phyloP scores from a whole-genome alignment of 1,140 invertebrate genomes.

The Arctopsyche grandis region DNA sequence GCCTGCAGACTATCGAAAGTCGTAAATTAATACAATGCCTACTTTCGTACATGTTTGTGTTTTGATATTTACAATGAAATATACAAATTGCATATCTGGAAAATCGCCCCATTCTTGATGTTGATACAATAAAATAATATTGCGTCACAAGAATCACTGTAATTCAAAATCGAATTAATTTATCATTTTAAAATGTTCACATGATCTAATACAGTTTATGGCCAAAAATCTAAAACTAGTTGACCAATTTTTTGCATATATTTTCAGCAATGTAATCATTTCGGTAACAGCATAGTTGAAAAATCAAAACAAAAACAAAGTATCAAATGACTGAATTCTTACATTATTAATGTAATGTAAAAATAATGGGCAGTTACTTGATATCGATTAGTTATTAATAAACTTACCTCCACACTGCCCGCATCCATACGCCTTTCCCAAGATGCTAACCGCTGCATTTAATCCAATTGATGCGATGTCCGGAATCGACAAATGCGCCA shows the following conservation, averaged over 20 bases:
- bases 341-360: not conserved
- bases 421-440: constrained; percentile 71
- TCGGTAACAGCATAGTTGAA: too few relatives aligned
- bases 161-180: too few relatives aligned
- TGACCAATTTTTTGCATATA: constrained; percentile 13
- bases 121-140: too few relatives aligned
- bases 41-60: too few relatives aligned
- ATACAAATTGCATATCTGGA: not conserved
- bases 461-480: constrained; percentile 68
- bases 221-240: not conserved
- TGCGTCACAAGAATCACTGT: too few relatives aligned
- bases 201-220: too few relatives aligned
- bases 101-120: not conserved
- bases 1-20: too few relatives aligned
- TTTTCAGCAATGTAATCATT: constrained; percentile 7
- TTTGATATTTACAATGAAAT: too few relatives aligned
- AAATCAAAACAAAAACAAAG: too few relatives aligned
- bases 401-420: constrained; percentile 66
- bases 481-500: constrained; percentile 65
- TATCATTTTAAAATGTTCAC: too few relatives aligned
- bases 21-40: too few relatives aligned
- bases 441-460: constrained; percentile 68
- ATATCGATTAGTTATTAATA: not conserved
- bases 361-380: not conserved
- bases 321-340: not conserved